Evolutionary conservation across 2,888 invertebrate species (phyloP).

Genomic region (Cantharis flavilabris): DNA sequence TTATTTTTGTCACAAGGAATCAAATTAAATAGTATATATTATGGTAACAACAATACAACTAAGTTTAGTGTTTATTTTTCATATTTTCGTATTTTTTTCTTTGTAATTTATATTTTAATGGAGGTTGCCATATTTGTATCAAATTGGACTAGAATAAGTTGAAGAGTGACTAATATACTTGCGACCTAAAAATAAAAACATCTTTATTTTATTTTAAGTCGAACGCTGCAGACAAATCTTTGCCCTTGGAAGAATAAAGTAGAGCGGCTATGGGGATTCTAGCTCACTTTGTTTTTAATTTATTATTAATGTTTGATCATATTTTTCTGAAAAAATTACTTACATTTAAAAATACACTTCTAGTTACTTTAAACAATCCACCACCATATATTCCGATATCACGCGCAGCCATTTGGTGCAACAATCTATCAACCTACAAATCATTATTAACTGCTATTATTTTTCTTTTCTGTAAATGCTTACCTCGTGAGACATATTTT

Average conservation of each 20-base stretch:
- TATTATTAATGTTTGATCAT: no score
- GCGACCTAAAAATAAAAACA: slow-evolving; percentile 10
- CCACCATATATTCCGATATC: slow-evolving; percentile 17
- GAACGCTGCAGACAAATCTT: no score
- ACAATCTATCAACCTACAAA: slow-evolving; percentile 23
- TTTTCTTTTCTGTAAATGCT: neutral
- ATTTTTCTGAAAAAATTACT: neutral
- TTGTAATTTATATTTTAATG: neutral
- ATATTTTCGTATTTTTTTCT: neutral
- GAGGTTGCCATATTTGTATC: slow-evolving; percentile 7
- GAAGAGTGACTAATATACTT: slow-evolving; percentile 22
- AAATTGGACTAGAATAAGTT: slow-evolving; percentile 28
- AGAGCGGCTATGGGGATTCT: no score
- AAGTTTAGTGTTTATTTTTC: neutral
- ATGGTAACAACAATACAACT: no score
- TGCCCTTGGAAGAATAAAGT: no score
- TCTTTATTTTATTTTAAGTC: no score
- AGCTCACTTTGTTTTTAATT: no score
- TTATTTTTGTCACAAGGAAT: no score
- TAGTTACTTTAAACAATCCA: slow-evolving; percentile 24
- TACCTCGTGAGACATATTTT: slow-evolving; percentile 23
- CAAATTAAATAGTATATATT: no score
- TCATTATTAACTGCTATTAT: neutral
- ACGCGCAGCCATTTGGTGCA: slow-evolving; percentile 21
- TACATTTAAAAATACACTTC: slow-evolving; percentile 17